Evolutionary conservation across 92 coral and sea anemone species (phyloP).

Genomic region (Porites cylindrica): DNA sequence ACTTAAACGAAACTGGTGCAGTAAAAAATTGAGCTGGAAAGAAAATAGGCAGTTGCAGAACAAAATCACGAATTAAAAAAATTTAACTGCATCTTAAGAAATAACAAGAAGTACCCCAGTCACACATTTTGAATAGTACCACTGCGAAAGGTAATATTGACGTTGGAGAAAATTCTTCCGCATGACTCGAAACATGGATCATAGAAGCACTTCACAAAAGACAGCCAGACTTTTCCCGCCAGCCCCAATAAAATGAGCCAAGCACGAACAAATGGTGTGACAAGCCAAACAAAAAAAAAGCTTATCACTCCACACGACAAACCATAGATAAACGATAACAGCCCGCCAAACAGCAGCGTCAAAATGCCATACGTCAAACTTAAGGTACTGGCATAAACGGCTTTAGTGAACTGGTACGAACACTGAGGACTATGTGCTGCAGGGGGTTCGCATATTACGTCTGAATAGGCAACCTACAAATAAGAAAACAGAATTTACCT

Average conservation of each 20-base stretch:
- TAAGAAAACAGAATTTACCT: no score
- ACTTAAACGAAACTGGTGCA: no score
- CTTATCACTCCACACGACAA: background rate
- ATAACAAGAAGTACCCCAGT: background rate
- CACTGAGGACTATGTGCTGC: slow-evolving; percentile 23
- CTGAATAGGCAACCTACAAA: slow-evolving; percentile 14
- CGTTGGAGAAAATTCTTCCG: slow-evolving; percentile 13
- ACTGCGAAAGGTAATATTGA: background rate
- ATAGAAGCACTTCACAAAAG: background rate
- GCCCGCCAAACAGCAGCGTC: slow-evolving; percentile 31
- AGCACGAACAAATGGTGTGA: background rate
- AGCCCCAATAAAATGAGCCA: slow-evolving; percentile 20
- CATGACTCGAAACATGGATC: slow-evolving; percentile 7
- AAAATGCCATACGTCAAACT: background rate
- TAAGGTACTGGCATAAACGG: background rate
- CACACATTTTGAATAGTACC: slow-evolving; percentile 4
- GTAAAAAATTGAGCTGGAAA: no score
- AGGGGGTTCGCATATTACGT: slow-evolving; percentile 35
- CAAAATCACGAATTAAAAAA: no score
- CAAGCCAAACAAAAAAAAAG: slow-evolving; percentile 8
- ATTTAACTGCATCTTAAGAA: no score
- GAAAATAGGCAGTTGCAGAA: no score
- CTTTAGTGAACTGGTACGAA: slow-evolving; percentile 19
- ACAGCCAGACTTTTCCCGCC: background rate
- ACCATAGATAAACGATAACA: slow-evolving; percentile 20